A percentile compares a stretch with the other conserved stretches of the same genome.
These are phyloP conservation scores for Redunca redunca DNA, from an alignment of 2,113 vertebrate genomes.

Conservation along the genomic window DNA sequence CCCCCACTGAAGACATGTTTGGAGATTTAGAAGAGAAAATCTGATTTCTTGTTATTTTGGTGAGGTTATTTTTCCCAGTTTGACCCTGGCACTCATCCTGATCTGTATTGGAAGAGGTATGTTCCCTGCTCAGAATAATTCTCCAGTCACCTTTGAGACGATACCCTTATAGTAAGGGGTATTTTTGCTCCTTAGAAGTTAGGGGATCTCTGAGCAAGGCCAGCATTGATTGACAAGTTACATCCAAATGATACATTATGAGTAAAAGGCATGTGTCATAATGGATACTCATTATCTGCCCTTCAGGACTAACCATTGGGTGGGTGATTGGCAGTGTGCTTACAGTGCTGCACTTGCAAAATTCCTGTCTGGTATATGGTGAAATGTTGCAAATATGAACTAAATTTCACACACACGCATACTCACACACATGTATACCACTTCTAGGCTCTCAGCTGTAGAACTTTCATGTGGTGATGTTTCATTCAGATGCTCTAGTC, in stretches of 20 bases:
- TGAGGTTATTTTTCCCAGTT: not conserved
- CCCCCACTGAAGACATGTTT: not conserved
- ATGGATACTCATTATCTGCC: conserved; percentile 16
- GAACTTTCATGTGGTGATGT: not conserved
- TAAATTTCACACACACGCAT: not conserved
- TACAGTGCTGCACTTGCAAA: conserved; percentile 44
- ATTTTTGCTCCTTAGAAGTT: not conserved
- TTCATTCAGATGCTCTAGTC: not conserved
- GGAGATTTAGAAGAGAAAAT: not conserved
- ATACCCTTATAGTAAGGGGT: not conserved
- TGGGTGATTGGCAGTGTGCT: conserved; percentile 17
- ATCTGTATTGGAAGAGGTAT: not conserved
- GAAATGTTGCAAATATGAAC: not conserved
- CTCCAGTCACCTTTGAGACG: not conserved
- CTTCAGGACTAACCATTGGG: conserved; percentile 34
- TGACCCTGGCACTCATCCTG: not conserved
- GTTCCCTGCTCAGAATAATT: not conserved
- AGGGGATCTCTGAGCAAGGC: not conserved
- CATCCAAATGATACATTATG: conserved; percentile 28
- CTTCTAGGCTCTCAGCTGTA: not conserved
- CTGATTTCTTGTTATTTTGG: not conserved
- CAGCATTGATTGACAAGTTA: conserved; percentile 1
- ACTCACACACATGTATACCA: not conserved
- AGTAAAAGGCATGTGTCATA: not conserved
- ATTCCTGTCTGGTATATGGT: conserved; percentile 25